Evolutionary conservation across 2,113 vertebrate species (phyloP).

Genomic region (Phaethon lepturus): DNA sequence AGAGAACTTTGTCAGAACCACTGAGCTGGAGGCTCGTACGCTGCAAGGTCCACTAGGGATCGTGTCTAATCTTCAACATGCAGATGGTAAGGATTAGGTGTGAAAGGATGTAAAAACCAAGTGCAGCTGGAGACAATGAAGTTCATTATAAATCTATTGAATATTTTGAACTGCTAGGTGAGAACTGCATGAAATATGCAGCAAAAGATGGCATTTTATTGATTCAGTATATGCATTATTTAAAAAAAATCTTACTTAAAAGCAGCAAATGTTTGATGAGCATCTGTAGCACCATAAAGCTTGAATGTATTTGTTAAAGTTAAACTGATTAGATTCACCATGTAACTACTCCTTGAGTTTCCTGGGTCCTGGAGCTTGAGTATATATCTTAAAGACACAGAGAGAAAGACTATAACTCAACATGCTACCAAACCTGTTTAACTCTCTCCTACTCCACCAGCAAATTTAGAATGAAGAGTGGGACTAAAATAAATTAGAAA

Average conservation of each 20-base stretch:
- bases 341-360: not conserved
- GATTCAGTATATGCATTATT: not conserved
- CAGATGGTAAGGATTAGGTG: slow-evolving; percentile 36
- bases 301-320: not conserved
- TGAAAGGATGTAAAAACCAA: slow-evolving; percentile 37
- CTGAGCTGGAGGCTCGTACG: not conserved
- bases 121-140: slow-evolving; percentile 12
- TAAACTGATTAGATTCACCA: not conserved
- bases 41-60: not conserved
- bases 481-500: not conserved
- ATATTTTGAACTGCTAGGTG: not conserved
- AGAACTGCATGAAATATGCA: not conserved
- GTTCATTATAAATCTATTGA: slow-evolving; percentile 17
- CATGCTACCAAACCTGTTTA: not conserved
- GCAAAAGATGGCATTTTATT: not conserved
- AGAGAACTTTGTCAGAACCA: slow-evolving; percentile 23
- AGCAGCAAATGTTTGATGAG: not conserved
- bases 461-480: not conserved
- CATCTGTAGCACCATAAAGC: not conserved
- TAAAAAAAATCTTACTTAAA: not conserved
- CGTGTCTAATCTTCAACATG: slow-evolving; percentile 19
- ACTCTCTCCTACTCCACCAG: not conserved
- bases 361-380: not conserved
- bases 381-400: not conserved
- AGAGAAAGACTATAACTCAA: not conserved